Percentiles rank a stretch among this genome's conserved stretches.
These are phyloP conservation scores for Pseudomugil tenellus DNA, from an alignment of 2,797 vertebrate genomes.

Conservation along the genomic window DNA sequence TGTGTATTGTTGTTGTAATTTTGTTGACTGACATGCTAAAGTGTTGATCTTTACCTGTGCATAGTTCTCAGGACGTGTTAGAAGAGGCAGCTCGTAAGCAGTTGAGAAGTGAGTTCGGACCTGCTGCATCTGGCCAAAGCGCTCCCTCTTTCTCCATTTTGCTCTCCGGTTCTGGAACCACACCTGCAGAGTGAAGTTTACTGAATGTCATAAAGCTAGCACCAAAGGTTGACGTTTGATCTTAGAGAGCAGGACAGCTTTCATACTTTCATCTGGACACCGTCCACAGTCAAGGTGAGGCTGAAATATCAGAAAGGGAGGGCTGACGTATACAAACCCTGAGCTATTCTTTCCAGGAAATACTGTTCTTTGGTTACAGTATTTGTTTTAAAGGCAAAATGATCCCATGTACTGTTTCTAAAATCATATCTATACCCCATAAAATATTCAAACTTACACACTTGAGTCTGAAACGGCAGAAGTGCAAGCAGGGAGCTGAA, in stretches of 20 bases:
- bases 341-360: slow-evolving; percentile 32
- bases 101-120: slow-evolving; percentile 98
- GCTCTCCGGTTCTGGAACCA: slow-evolving; percentile 99
- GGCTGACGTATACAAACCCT: slow-evolving; percentile 4
- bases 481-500: slow-evolving; percentile 18
- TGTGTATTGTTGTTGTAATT: neutral
- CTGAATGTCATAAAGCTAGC: slow-evolving; percentile 15
- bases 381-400: slow-evolving; percentile 33
- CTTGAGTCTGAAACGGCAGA: slow-evolving; percentile 5
- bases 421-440: slow-evolving; percentile 10
- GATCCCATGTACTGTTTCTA: slow-evolving; percentile 9
- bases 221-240: neutral
- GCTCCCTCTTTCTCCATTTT: slow-evolving; percentile 97
- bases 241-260: neutral
- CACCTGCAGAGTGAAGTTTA: slow-evolving; percentile 81
- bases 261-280: slow-evolving; percentile 4
- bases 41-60: slow-evolving; percentile 87
- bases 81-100: slow-evolving; percentile 94
- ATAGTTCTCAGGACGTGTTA: slow-evolving; percentile 96
- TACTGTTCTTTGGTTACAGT: slow-evolving; percentile 33
- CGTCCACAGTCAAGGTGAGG: slow-evolving; percentile 2
- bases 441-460: slow-evolving; percentile 3
- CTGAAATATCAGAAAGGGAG: slow-evolving; percentile 3
- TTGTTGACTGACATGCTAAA: neutral
- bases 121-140: slow-evolving; percentile 99